Evolutionary conservation across 2,888 invertebrate genomes (phyloP).

Genomic region (Tachina fera): DNA sequence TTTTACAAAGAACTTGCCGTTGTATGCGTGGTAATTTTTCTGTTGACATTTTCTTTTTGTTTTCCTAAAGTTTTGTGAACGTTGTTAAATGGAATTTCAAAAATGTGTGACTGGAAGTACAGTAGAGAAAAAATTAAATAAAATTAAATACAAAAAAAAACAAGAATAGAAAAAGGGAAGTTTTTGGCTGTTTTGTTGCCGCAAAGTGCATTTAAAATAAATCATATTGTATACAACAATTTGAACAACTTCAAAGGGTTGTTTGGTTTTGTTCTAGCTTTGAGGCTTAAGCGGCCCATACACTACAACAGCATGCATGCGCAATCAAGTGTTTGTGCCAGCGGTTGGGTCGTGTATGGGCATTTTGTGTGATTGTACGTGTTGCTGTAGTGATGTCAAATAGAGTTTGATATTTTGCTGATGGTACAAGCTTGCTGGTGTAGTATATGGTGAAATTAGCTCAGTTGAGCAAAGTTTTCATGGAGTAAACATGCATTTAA

Average conservation of each 20-base stretch:
- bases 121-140: background rate
- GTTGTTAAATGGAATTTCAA: conserved; percentile 59
- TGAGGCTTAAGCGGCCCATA: no score
- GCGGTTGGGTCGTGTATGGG: no score
- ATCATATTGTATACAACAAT: background rate
- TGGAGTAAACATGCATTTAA: no score
- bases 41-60: conserved; percentile 50
- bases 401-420: no score
- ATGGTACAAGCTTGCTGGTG: no score
- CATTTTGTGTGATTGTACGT: no score
- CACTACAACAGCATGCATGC: no score
- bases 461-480: no score
- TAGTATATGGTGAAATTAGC: no score
- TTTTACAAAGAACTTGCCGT: conserved; percentile 27
- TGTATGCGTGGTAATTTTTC: conserved; percentile 41
- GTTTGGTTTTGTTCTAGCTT: background rate
- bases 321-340: no score
- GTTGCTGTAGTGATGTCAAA: no score
- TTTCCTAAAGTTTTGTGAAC: conserved; percentile 59
- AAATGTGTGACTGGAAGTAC: conserved; percentile 55
- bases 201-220: conserved; percentile 51
- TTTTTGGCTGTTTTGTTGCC: conserved; percentile 40
- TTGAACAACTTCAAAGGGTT: conserved; percentile 46
- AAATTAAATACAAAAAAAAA: background rate
- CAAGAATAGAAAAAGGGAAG: conserved; percentile 13